Percentiles rank a stretch among this genome's conserved stretches.
Evolutionary conservation across 2,888 invertebrate genomes (phyloP).

Genomic region (Erebia palarica): DNA sequence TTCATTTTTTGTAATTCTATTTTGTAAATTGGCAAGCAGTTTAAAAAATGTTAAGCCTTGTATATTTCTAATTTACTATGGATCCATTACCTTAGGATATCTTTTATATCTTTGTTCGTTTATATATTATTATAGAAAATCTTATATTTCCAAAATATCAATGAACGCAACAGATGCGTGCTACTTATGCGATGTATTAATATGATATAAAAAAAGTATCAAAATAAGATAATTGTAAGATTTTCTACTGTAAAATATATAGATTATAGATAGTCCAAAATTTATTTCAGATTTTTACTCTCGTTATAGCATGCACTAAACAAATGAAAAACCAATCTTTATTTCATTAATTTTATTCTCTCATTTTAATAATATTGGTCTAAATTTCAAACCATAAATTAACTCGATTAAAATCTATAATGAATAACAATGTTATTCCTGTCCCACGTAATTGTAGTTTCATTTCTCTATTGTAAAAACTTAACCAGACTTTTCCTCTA

Average conservation of each 20-base stretch:
- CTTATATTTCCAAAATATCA: background rate
- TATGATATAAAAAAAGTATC: background rate
- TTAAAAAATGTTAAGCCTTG: background rate
- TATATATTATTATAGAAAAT: slow-evolving; percentile 5
- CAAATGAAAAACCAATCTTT: background rate
- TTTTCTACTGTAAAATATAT: slow-evolving; percentile 5
- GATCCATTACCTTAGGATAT: no score
- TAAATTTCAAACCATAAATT: background rate
- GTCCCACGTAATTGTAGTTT: slow-evolving; percentile 5
- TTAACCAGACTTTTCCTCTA: no score
- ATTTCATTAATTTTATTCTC: background rate
- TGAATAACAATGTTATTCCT: background rate
- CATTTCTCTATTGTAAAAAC: no score
- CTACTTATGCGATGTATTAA: background rate
- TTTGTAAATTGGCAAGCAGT: background rate
- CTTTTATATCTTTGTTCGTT: slow-evolving; percentile 10
- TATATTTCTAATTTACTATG: background rate
- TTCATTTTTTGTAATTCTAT: background rate
- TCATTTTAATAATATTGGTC: background rate
- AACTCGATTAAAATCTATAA: background rate
- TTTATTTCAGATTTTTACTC: slow-evolving; percentile 7
- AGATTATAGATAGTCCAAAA: background rate
- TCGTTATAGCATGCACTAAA: slow-evolving; percentile 1
- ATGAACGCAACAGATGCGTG: background rate
- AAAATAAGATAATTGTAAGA: background rate